These are phyloP conservation scores for Acanthopleura granulata DNA, from an alignment of 2,888 invertebrate genomes.

Conservation along the genomic window DNA sequence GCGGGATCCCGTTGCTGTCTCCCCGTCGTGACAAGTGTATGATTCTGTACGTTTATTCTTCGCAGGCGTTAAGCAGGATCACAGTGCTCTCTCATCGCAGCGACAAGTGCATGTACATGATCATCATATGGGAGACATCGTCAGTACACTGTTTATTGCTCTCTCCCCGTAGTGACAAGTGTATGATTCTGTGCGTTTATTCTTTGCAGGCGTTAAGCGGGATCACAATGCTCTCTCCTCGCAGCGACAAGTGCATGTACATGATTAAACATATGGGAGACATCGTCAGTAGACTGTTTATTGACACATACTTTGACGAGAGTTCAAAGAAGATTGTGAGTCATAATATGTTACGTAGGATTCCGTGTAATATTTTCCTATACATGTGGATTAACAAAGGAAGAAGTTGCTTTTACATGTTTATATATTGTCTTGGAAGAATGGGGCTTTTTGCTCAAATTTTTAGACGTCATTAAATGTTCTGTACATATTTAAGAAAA, in stretches of 20 bases:
- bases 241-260: neutral
- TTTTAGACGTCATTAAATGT: too few relatives aligned
- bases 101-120: neutral
- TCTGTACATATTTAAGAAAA: too few relatives aligned
- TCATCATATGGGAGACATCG: slow-evolving; percentile 86
- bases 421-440: too few relatives aligned
- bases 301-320: slow-evolving; percentile 87
- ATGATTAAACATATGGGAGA: slow-evolving; percentile 81
- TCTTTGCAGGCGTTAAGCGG: neutral
- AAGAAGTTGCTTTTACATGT: too few relatives aligned
- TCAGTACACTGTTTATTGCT: slow-evolving; percentile 88
- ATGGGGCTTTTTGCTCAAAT: too few relatives aligned
- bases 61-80: neutral
- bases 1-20: too few relatives aligned
- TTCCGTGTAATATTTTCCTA: too few relatives aligned
- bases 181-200: too few relatives aligned
- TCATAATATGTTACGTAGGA: neutral
- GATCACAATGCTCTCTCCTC: neutral
- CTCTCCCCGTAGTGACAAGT: too few relatives aligned
- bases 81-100: neutral
- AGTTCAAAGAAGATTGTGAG: slow-evolving; percentile 82
- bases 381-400: too few relatives aligned
- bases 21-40: too few relatives aligned
- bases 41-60: too few relatives aligned
- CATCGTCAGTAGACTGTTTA: slow-evolving; percentile 92